phyloP scores from a whole-genome alignment of 2,797 vertebrate genomes.

The Molossus alvarezi region DNA sequence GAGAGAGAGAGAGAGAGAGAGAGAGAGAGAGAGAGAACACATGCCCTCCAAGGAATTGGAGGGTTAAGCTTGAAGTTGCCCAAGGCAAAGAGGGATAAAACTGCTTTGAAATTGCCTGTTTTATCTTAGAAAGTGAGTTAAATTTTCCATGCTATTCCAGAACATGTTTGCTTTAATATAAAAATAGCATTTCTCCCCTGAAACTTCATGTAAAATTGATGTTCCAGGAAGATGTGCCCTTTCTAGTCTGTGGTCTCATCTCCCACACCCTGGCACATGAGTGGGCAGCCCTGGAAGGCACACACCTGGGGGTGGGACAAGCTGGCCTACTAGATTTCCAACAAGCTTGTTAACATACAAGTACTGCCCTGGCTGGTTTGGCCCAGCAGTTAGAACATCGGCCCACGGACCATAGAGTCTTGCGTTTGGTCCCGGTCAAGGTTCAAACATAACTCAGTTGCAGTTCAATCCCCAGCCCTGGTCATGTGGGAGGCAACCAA shows the following conservation, averaged over 20 bases:
- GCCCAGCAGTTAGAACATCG: too few species aligned
- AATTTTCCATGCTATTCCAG: conserved; percentile 73
- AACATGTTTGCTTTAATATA: conserved; percentile 79
- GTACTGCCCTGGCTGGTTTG: not conserved
- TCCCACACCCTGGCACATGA: not conserved
- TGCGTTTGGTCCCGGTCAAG: too few species aligned
- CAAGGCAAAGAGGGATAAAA: conserved; percentile 62
- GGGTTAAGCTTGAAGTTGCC: conserved; percentile 58
- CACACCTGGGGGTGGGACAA: not conserved
- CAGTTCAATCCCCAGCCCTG: too few species aligned
- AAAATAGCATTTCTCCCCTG: conserved; percentile 74
- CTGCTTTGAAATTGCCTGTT: conserved; percentile 74
- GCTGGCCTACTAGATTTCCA: not conserved
- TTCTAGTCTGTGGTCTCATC: not conserved
- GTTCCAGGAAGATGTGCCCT: conserved; percentile 60
- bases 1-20: not conserved
- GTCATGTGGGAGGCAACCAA: too few species aligned
- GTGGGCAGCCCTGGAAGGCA: not conserved
- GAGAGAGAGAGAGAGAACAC: not conserved
- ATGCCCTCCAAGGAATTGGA: not conserved
- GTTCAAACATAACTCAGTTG: too few species aligned
- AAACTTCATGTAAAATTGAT: conserved; percentile 72
- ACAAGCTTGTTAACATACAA: not conserved
- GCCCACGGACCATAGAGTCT: too few species aligned
- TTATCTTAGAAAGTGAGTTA: conserved; percentile 78